These are phyloP conservation scores for Amphiprion ocellaris DNA, from an alignment of 2,113 vertebrate species.

Conservation along the genomic window DNA sequence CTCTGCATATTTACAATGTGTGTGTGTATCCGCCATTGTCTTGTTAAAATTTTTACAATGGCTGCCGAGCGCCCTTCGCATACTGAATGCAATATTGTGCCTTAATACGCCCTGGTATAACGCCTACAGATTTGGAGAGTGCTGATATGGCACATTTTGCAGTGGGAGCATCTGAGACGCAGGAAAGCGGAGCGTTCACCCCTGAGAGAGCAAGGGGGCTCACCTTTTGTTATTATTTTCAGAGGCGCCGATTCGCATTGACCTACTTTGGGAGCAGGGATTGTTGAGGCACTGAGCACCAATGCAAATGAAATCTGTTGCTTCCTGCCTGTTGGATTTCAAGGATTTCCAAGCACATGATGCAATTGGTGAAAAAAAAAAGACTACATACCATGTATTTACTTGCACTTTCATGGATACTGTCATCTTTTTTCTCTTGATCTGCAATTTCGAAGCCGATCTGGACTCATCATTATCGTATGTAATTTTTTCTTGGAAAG, in stretches of 20 bases:
- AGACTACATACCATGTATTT: slow-evolving; percentile 32
- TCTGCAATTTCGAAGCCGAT: slow-evolving; percentile 29
- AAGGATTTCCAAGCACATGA: slow-evolving; percentile 65
- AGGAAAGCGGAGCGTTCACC: slow-evolving; percentile 51
- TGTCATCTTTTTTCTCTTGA: slow-evolving; percentile 16
- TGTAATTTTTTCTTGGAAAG: not conserved
- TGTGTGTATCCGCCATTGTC: slow-evolving; percentile 65
- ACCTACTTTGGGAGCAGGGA: slow-evolving; percentile 75
- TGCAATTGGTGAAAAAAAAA: slow-evolving; percentile 38
- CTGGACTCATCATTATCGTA: slow-evolving; percentile 12
- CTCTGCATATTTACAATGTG: slow-evolving; percentile 69
- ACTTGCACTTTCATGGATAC: slow-evolving; percentile 27
- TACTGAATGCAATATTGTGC: slow-evolving; percentile 56
- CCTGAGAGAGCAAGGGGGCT: slow-evolving; percentile 65
- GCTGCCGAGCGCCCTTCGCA: slow-evolving; percentile 50
- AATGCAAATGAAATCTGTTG: slow-evolving; percentile 77
- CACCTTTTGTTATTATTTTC: slow-evolving; percentile 79
- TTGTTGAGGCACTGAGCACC: slow-evolving; percentile 61
- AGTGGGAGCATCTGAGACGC: slow-evolving; percentile 50
- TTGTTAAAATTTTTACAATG: slow-evolving; percentile 70
- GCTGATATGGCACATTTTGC: slow-evolving; percentile 70
- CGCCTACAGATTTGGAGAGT: slow-evolving; percentile 60
- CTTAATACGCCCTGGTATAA: slow-evolving; percentile 66
- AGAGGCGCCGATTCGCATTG: slow-evolving; percentile 65
- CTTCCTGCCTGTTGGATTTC: slow-evolving; percentile 72